A percentile compares a stretch with the other conserved stretches of the same genome.
Evolutionary conservation across 2,888 invertebrate species (phyloP).

Genomic region (Drosophila tripunctata): DNA sequence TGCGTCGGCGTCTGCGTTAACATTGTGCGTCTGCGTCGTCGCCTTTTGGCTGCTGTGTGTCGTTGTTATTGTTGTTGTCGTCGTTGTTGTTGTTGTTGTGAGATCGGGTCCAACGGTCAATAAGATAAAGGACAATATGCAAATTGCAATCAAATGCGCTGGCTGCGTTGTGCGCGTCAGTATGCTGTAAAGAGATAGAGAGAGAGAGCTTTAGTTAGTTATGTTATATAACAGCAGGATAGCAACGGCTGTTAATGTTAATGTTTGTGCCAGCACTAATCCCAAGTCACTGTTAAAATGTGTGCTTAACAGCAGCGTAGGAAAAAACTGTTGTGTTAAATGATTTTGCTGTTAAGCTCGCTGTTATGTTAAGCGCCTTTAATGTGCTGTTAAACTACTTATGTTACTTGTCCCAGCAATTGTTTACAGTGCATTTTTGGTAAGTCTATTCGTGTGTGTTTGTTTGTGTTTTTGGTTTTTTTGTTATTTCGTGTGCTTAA

Average conservation of each 20-base stretch:
- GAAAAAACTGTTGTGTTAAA: too few relatives aligned
- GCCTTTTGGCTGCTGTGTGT: slow-evolving; percentile 27
- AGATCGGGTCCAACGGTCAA: slow-evolving; percentile 85
- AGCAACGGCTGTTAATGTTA: neutral
- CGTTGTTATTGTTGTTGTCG: slow-evolving; percentile 47
- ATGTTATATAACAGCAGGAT: neutral
- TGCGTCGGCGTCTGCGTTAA: slow-evolving; percentile 11
- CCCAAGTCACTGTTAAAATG: too few relatives aligned
- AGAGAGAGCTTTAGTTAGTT: neutral
- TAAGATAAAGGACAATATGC: slow-evolving; percentile 86
- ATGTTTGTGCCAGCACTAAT: too few relatives aligned
- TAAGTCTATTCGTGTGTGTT: too few relatives aligned
- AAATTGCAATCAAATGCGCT: slow-evolving; percentile 89
- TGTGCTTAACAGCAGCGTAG: too few relatives aligned
- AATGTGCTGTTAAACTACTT: too few relatives aligned
- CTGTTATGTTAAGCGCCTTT: too few relatives aligned
- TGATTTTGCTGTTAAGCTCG: neutral
- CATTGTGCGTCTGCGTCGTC: slow-evolving; percentile 19
- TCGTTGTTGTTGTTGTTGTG: slow-evolving; percentile 56
- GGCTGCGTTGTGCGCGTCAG: slow-evolving; percentile 91
- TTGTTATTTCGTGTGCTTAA: neutral
- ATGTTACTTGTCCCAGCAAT: too few relatives aligned
- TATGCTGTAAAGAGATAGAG: slow-evolving; percentile 85
- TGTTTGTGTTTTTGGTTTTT: too few relatives aligned
- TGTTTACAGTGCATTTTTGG: too few relatives aligned